Evolutionary conservation across 2,113 vertebrate species (phyloP), one percentile per base, ranked within the genome.

Genomic region (Sinocyclocheilus anshuiensis): DNA sequence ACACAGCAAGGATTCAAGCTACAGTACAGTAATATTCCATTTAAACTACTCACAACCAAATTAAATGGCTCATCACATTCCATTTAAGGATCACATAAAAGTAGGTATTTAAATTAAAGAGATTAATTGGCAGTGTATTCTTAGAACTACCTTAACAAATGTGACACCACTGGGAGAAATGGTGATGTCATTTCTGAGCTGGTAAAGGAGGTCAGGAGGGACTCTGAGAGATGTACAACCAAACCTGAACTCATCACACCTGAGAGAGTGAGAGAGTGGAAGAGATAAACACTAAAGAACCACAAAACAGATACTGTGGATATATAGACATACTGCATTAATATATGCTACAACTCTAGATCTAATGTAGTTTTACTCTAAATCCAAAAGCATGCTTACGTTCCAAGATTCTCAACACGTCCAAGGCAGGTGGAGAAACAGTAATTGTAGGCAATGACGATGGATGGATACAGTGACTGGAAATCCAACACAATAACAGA

Each of bases 371-470:
- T 59, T 59, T 57, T 59, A 79, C 29, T 15, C 42, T 24, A 76
- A 81, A 65, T 65, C 13, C 6, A 67, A 67, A 76, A 82, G 18
- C 18, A 76, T 29, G 18, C 97, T 98, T 97, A 99, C 98, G 95
- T 99, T 93, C 97, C 98, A 85, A 97, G 94, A 91, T 96, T 97
- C 89, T 99, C 98, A 78, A 98, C 92, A 1, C 97, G 95, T 77
- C 98, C 98, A 50, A 99, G 95, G 94, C 98, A 99, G 78, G 98
- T 99, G 87, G 98, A 99, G 94, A 91, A 99, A 88, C 98, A 99
- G 94, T 99, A 99, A 95, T 99, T 99, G 94, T 99, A 99, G 0
- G 98, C 98, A 87, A 99, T 99, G 92, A 99, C 93, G 81, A 99
- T 98, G 84, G 98, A 99, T 76, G 98, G 98, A 63, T 99, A 99